Evolutionary conservation across 2,113 vertebrate genomes (phyloP).

Genomic region (Aspiorhynchus laticeps): DNA sequence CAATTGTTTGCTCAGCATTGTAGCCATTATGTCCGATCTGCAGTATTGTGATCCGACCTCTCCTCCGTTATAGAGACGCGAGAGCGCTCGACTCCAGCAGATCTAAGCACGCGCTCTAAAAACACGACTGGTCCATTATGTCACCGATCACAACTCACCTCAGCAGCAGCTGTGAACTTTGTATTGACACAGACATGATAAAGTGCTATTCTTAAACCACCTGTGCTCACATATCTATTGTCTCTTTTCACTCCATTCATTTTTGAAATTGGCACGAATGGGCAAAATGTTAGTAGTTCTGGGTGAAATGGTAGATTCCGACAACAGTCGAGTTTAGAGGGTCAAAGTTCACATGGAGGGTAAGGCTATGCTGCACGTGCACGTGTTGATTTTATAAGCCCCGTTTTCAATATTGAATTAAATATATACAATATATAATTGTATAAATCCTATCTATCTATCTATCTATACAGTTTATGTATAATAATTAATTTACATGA

Average conservation of each 20-base stretch:
- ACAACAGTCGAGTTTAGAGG: background rate
- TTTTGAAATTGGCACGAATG: background rate
- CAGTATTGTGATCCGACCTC: background rate
- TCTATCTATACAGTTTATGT: background rate
- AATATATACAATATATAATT: background rate
- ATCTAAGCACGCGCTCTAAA: conserved; percentile 1
- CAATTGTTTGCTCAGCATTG: conserved; percentile 71
- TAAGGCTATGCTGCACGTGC: background rate
- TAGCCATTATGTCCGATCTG: conserved; percentile 21
- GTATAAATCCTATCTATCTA: too few relatives aligned
- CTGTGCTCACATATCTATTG: background rate
- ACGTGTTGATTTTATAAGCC: background rate
- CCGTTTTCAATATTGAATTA: background rate
- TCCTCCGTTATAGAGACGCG: background rate
- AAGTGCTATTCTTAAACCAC: background rate
- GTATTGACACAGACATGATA: background rate
- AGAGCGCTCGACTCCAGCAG: background rate
- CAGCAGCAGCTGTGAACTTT: background rate
- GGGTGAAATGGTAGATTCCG: conserved; percentile 19
- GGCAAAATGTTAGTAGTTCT: background rate
- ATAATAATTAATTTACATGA: background rate
- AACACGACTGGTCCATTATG: conserved; percentile 31
- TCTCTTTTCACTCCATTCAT: background rate
- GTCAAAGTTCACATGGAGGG: conserved; percentile 24
- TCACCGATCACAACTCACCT: background rate